Base-by-base conservation (phyloP, 2,888 invertebrate species). In the Arrhopalites spinosus region DNA sequence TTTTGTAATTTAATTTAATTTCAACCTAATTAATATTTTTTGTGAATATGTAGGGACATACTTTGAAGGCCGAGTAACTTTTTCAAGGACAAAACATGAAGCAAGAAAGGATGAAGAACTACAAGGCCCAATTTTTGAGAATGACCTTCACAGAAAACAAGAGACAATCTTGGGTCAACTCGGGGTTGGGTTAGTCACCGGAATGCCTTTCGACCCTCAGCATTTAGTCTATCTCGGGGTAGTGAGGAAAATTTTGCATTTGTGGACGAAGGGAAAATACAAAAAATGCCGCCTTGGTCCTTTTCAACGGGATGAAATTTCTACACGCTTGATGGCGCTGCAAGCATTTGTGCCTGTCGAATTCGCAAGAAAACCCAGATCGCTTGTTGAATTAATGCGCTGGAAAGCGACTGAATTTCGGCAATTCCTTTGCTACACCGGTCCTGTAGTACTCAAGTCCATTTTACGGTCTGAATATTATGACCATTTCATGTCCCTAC, bases 401-500 rank as follows among this genome's bases (percentile, higher is more conserved):
- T 68, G 68, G 68, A 68, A 68, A 47, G 68, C 68, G 2, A 68
- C 68, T 2, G 68, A 68, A 47, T 50, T 68, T 1, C 47, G 68
- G 13, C 47, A 45, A 15, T 68, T 68, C 45, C 27, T 68, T 20
- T 47, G 43, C 15, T 68, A 68, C 23, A 47, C 47, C 17, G 68
- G 68, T 27, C 27, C 47, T 15, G 13, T 68, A 15, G 68, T 68
- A 3, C 27, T 68, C 5, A 7, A 15, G 2, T 11, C 17, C 2
- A 15, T 67, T 2, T 3, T 67, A 43, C 3, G 43, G 20, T 2
- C 29, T 3, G 13, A 20, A 20, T 20, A n/a, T 23, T 67, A 67
- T 67, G 23, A n/a, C 1, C 66, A 43, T 7, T 67, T 67, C 20
- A 3, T 67, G 43, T 20, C 1, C 3, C 23, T 67, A 45, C 45